Percentiles rank a stretch among this genome's conserved stretches.
Conservation (phyloP, 2,797 vertebrate genomes). For the Malurus leucopterus region DNA sequence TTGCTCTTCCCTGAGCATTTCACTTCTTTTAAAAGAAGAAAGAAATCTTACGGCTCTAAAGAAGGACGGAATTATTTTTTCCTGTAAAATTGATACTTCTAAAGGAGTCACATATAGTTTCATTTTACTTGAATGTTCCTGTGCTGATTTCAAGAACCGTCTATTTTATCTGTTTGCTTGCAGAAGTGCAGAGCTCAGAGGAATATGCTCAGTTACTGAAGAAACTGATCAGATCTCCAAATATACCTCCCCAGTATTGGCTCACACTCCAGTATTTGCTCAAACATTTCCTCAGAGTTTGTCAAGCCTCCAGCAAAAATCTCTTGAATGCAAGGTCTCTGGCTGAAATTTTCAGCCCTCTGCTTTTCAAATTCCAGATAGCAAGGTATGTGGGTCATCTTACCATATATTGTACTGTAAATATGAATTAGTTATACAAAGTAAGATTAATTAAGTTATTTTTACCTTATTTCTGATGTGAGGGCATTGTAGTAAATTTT, state of each 20-base stretch:
- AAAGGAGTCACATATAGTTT: background rate
- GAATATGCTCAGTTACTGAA: conserved; percentile 87
- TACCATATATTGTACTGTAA: background rate
- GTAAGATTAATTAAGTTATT: background rate
- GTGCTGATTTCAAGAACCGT: background rate
- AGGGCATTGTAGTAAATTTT: background rate
- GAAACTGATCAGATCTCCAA: conserved; percentile 80
- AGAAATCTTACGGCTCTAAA: background rate
- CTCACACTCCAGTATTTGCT: conserved; percentile 91
- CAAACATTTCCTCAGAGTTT: conserved; percentile 88
- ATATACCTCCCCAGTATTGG: conserved; percentile 91
- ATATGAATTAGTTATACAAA: background rate
- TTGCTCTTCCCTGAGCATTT: conserved; percentile 16
- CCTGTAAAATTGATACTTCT: background rate
- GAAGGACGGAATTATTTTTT: background rate
- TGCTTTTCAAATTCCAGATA: conserved; percentile 86
- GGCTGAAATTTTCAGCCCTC: conserved; percentile 90
- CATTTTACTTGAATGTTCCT: background rate
- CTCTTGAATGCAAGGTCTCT: conserved; percentile 83
- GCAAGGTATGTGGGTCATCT: conserved; percentile 76
- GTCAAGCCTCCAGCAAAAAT: conserved; percentile 86
- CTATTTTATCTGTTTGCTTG: conserved; percentile 40
- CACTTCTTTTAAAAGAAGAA: conserved; percentile 22
- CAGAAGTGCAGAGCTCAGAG: conserved; percentile 87
- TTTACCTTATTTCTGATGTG: background rate